A percentile compares a stretch with the other conserved stretches of the same genome.
Conservation (phyloP, 2,888 invertebrate genomes). For the Helicoverpa assulta region DNA sequence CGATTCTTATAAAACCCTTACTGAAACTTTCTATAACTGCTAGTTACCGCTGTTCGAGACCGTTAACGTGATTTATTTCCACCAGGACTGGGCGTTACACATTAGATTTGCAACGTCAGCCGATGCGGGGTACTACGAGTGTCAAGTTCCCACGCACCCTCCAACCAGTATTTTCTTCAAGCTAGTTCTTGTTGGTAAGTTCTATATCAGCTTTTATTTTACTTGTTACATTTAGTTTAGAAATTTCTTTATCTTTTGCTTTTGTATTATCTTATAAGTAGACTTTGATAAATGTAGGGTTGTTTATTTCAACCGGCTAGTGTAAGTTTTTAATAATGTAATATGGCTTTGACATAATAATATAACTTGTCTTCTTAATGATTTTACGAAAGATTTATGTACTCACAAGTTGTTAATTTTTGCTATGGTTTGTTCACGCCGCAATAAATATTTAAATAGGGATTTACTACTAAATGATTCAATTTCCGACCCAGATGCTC, state of each 20-base stretch:
- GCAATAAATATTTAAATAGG: slow-evolving; percentile 31
- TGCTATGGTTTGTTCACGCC: background rate
- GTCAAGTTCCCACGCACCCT: slow-evolving; percentile 92
- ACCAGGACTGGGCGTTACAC: slow-evolving; percentile 92
- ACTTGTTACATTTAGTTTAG: background rate
- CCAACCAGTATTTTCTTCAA: slow-evolving; percentile 92
- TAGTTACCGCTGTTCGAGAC: slow-evolving; percentile 43
- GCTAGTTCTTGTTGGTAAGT: slow-evolving; percentile 92
- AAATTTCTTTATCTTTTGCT: background rate
- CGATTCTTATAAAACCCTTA: slow-evolving; percentile 48
- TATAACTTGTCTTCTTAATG: background rate
- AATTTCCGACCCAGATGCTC: slow-evolving; percentile 32
- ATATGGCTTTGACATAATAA: background rate
- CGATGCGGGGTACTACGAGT: slow-evolving; percentile 92
- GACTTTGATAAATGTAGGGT: too few relatives aligned
- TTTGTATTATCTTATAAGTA: background rate
- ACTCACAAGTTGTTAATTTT: background rate
- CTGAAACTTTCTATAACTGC: slow-evolving; percentile 52
- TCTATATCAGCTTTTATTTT: slow-evolving; percentile 57
- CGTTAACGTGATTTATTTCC: slow-evolving; percentile 62
- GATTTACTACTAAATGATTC: slow-evolving; percentile 30
- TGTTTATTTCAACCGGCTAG: background rate
- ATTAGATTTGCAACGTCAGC: slow-evolving; percentile 91
- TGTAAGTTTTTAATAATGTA: background rate
- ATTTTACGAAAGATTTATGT: background rate